Base-by-base conservation (phyloP, 2,888 invertebrate species). In the Electrophaes corylata region DNA sequence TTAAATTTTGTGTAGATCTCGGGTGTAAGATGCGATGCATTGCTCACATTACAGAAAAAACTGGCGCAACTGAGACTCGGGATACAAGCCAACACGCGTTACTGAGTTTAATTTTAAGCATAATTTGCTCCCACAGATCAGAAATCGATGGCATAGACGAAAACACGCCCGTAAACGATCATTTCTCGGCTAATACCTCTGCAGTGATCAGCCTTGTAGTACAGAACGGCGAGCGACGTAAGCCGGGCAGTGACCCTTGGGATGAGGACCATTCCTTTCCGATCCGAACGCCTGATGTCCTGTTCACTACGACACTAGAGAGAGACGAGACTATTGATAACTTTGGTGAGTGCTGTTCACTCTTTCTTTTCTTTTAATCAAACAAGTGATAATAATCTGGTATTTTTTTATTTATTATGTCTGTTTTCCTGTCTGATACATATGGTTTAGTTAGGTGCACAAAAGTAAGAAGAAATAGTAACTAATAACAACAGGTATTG, bases 91-190 rank as follows among this genome's bases (percentile, higher is more conserved):
- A n/a, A n/a, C n/a, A n/a, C n/a, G n/a, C n/a, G n/a, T n/a, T n/a
- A n/a, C n/a, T n/a, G n/a, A n/a, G n/a, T n/a, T n/a, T n/a, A n/a
- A n/a, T n/a, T n/a, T n/a, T n/a, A n/a, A n/a, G n/a, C n/a, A n/a
- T n/a, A n/a, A n/a, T n/a, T n/a, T n/a, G n/a, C 4, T 31, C 5
- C 8, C 6, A 6, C 78, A 95, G 95, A 69, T 93, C 93, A 6
- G 97, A 97, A 79, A 92, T 98, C 65, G 97, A 98, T 81, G 96
- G 97, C 51, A 91, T 96, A 56, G 95, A 95, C 3, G 97, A 97
- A 59, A 78, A 92, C 0, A 64, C 79, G 0, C 84, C 90, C 0
- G 91, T 93, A 33, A 95, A 95, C 81, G 94, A 94, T 59, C 95
- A 95, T 76, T 95, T 94, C 79, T 94, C 95, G 2, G 94, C 94